These are phyloP conservation scores for Collichthys lucidus DNA, from an alignment of 2,113 vertebrate genomes.

Conservation along the genomic window DNA sequence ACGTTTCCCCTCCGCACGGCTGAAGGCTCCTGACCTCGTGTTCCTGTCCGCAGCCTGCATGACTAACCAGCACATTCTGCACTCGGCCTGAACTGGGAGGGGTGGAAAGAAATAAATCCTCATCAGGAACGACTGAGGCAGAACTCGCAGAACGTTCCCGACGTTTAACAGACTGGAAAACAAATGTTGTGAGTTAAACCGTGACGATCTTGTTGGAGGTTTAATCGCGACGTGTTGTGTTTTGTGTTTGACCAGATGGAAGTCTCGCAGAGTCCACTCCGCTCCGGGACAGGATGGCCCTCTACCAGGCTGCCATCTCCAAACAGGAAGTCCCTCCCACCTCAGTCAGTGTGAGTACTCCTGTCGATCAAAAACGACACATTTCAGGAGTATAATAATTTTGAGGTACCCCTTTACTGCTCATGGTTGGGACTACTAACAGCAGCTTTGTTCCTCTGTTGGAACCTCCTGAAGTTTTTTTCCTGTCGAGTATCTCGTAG, in stretches of 20 bases:
- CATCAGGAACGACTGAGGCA: background rate
- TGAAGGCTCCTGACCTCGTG: constrained; percentile 52
- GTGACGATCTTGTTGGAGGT: background rate
- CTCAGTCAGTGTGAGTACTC: constrained; percentile 70
- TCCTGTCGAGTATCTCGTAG: too few relatives aligned
- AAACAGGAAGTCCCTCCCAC: constrained; percentile 83
- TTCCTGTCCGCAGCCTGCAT: constrained; percentile 25
- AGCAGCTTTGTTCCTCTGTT: too few relatives aligned
- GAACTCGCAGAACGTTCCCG: background rate
- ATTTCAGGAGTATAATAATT: too few relatives aligned
- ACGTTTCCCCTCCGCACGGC: constrained; percentile 14
- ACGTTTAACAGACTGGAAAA: background rate
- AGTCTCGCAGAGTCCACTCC: constrained; percentile 87
- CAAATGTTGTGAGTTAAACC: too few relatives aligned
- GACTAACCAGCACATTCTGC: constrained; percentile 24
- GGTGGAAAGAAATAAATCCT: background rate
- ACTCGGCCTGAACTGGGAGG: constrained; percentile 16
- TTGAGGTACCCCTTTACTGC: too few relatives aligned
- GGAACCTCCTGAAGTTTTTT: too few relatives aligned
- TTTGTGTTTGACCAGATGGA: constrained; percentile 65
- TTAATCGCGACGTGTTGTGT: background rate
- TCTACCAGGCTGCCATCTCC: constrained; percentile 94
- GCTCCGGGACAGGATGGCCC: constrained; percentile 93
- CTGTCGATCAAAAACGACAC: background rate
- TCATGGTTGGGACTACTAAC: too few relatives aligned